Conservation (phyloP, 2,797 vertebrate genomes). For the Phoebastria nigripes region DNA sequence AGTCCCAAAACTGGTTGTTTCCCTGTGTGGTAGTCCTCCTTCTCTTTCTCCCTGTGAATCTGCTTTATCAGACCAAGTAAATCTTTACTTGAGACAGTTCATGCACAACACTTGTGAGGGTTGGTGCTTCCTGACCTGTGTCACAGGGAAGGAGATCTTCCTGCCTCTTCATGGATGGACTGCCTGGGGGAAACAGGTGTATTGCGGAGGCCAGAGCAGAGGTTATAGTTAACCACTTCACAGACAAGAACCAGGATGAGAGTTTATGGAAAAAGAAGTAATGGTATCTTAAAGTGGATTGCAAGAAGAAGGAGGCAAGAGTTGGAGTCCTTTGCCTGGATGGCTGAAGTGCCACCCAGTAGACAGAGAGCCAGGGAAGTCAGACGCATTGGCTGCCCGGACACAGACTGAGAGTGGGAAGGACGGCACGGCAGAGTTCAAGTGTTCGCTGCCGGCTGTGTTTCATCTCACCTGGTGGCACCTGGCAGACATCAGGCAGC, state of each 20-base stretch:
- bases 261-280: background rate
- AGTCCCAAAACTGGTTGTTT: fast-evolving
- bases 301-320: background rate
- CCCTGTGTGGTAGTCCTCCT: background rate
- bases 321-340: background rate
- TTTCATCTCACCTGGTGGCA: background rate
- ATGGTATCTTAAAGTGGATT: background rate
- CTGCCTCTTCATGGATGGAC: background rate
- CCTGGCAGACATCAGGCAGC: background rate
- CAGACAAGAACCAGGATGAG: background rate
- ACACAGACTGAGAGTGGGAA: background rate
- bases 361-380: background rate
- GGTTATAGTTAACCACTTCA: background rate
- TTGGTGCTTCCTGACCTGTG: background rate
- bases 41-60: background rate
- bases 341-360: fast-evolving
- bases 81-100: background rate
- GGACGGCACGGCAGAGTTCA: background rate
- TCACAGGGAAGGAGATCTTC: background rate
- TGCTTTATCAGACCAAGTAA: background rate
- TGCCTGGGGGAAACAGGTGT: background rate
- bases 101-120: background rate
- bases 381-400: background rate
- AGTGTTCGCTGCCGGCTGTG: background rate
- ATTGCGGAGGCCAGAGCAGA: background rate